Base-by-base conservation (phyloP, 2,888 invertebrate species). In the Ariolimax columbianus region DNA sequence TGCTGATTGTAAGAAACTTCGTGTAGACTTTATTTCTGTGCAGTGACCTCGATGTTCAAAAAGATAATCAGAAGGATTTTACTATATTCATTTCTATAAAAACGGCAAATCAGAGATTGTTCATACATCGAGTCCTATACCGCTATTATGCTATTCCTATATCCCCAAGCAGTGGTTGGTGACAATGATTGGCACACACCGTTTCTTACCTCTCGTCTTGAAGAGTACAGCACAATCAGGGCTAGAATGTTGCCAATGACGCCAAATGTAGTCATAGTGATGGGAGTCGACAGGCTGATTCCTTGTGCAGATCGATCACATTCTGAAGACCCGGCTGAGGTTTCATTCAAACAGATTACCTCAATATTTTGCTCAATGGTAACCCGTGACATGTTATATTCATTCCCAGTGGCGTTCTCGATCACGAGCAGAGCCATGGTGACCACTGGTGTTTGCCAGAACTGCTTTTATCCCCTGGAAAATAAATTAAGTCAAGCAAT, bases 241-340 rank as follows among this genome's bases (percentile, higher is more conserved):
- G 94, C 94, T 38, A 93, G 89, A 55, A 93, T 90, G 87, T 94
- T 94, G 26, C 94, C 94, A 83, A 92, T 77, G 73, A 93, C 88
- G n/a, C 92, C 92, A 11, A 90, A 84, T 30, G 91, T 83, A 82
- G 90, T 85, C 91, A 91, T 92, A 3, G 90, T 66, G 9, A 91
- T 89, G 1, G 92, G 92, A 2, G 91, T 90, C 11, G 91, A 90
- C 51, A 92, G 83, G 66, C 88, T 91, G 68, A 91, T 89, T 23
- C 90, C 90, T 17, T 90, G 87, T 4, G 89, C 89, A 3, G 86
- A 79, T 11, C 86, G 87, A 78, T 90, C 86, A 79, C 90, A 90
- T 40, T 84, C 79, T 2, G 40, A 19, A 23, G 70, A 23, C 43
- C n/a, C 43, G n/a, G 59, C 55, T 0, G 73, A 66, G 9, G 66